Base-by-base conservation (phyloP, 2,113 vertebrate genomes). In the Todiramphus chloris region DNA sequence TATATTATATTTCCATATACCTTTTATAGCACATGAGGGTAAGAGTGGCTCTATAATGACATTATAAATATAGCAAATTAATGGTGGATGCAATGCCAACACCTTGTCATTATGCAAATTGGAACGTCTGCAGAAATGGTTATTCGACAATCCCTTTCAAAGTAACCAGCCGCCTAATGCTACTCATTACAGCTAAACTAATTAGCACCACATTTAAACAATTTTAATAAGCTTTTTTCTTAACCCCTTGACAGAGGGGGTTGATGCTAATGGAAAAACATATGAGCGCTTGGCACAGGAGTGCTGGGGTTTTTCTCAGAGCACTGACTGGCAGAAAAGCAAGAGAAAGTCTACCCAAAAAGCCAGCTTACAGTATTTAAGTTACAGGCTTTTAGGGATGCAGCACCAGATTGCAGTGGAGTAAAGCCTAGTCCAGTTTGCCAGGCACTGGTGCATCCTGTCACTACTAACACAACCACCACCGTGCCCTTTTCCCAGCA, bases 101-200 rank as follows among this genome's bases (percentile, higher is more conserved):
- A 96, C 96, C 93, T 94, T 81, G 92, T 97, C 97, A 89, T 97
- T 97, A 97, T 94, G 96, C 93, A 97, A 97, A 97, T 97, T 96
- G 95, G 80, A 94, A 92, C 53, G 73, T 66, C 13, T 13, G 90
- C 89, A 93, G 90, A 89, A 96, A 94, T 20, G 75, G 92, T 79
- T 91, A 82, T 92, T 87, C 94, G 93, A 95, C 94, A 96, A 58
- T 8, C 77, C 39, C 90, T 82, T 90, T 75, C 83, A 46, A 87
- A 79, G 90, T 39, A 96, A 92, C 93, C 90, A 75, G 91, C 43
- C 5, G 11, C 59, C 93, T 94, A 96, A 96, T 89, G 94, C 92
- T 94, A 67, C 83, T 91, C 92, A 79, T 96, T 96, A 93, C 86
- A 84, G 55, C 94, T 77, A 44, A 94, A 87, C 81, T 97, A 97